phyloP scores from a whole-genome alignment of 2,113 vertebrate species.

The Neofelis nebulosa region DNA sequence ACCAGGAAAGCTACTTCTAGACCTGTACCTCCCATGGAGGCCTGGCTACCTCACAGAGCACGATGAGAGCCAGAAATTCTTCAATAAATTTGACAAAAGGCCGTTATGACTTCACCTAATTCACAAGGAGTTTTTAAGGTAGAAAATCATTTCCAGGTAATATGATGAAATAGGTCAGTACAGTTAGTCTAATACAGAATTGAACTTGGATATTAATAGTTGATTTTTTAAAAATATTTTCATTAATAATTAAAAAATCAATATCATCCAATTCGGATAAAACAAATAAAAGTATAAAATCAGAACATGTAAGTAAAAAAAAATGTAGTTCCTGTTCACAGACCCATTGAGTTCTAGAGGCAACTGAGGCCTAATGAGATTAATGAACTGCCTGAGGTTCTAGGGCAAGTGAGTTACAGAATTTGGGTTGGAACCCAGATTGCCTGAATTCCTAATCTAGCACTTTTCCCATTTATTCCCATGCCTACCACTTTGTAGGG shows the following conservation, averaged over 20 bases:
- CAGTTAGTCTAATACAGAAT: background rate
- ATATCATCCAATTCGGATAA: background rate
- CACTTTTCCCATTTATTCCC: background rate
- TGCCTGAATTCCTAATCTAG: background rate
- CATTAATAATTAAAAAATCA: background rate
- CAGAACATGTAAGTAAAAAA: background rate
- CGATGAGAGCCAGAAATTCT: background rate
- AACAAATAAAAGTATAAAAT: background rate
- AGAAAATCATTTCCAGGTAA: slow-evolving; percentile 43
- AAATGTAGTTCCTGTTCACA: background rate
- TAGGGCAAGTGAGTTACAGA: background rate
- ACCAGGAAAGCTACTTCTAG: background rate
- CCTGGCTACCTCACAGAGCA: background rate
- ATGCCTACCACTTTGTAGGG: background rate
- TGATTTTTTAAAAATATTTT: background rate
- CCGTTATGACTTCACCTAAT: background rate
- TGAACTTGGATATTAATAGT: background rate
- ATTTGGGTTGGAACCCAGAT: background rate
- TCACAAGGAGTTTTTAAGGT: background rate
- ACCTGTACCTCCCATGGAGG: background rate
- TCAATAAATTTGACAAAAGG: background rate
- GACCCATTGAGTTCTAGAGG: background rate
- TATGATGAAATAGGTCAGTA: background rate
- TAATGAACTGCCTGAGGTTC: background rate
- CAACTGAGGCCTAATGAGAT: background rate